Evolutionary conservation across 1,140 invertebrate species (phyloP), one percentile per base, ranked within the genome.

Genomic region (Nasonia vitripennis): DNA sequence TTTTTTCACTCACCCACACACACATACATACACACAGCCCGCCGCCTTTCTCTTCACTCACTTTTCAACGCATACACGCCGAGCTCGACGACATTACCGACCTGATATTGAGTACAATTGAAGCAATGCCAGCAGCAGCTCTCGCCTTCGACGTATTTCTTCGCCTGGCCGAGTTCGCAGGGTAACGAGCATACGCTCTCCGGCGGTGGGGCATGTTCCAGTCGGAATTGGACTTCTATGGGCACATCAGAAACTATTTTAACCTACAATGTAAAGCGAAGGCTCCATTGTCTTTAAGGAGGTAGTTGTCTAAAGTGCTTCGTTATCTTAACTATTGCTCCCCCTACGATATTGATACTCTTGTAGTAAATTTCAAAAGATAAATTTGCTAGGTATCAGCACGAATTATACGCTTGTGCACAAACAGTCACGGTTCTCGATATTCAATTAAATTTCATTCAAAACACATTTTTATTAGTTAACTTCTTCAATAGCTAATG

Each of bases 91-190:
- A 84, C 77, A 81, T 84, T 79, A 91, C 91, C 92, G 92, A 98
- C 97, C 96, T 98, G 97, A 93, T 98, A 98, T 90, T 96, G 96
- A 71, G 97, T 96, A 92, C 98, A 99, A 93, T 98, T 97, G 94
- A 98, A 97, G 93, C 98, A 99, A 88, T 98, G 98, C 98, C 98
- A 99, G 92, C 98, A 99, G 92, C 98, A 99, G 88, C 96, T 96
- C 90, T 98, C 97, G 0, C 97, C 97, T 90, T 98, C 97, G 37
- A 98, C 96, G 92, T 97, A 98, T 91, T 97, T 96, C 94, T 98
- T 98, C 80, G 97, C 98, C 91, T 98, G 97, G 2, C 97, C 98
- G 48, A 95, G 92, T 86, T 95, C 95, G 92, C 98, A 99, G 45
- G 97, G 96, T 78, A 97, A 94, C 91, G 96, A 98, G 94, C 97